Percentiles rank a stretch among this genome's conserved stretches.
These are phyloP conservation scores for Boloria selene DNA, from an alignment of 2,888 invertebrate species.

Conservation along the genomic window DNA sequence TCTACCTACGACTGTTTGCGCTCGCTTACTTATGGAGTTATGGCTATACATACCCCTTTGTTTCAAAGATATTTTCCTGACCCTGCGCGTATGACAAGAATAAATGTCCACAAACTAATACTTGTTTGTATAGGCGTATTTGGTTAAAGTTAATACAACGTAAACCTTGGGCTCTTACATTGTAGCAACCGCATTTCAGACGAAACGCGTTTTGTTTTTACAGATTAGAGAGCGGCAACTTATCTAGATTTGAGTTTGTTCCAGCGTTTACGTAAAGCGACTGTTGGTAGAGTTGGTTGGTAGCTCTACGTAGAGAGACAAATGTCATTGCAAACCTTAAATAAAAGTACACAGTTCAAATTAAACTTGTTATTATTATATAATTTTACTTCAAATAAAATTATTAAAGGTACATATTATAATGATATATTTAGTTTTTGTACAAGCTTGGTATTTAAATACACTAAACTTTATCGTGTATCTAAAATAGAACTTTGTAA, in stretches of 20 bases:
- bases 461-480: too few species aligned
- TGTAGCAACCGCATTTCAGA: slow-evolving; percentile 23
- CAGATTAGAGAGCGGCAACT: slow-evolving; percentile 22
- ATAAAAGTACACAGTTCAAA: too few species aligned
- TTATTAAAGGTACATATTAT: too few species aligned
- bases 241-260: slow-evolving; percentile 29
- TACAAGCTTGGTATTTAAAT: too few species aligned
- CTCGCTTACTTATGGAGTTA: slow-evolving; percentile 31
- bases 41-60: slow-evolving; percentile 30
- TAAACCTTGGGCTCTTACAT: slow-evolving; percentile 30
- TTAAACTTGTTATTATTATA: too few species aligned
- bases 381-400: too few species aligned
- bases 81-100: slow-evolving; percentile 40
- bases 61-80: slow-evolving; percentile 37
- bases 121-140: slow-evolving; percentile 43
- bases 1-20: slow-evolving; percentile 30
- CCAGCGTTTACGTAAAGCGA: slow-evolving; percentile 13
- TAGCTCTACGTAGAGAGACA: too few species aligned
- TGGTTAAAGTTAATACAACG: slow-evolving; percentile 40
- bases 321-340: neutral
- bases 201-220: slow-evolving; percentile 25
- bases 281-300: slow-evolving; percentile 2
- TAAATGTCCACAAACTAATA: slow-evolving; percentile 41
- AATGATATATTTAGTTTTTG: too few species aligned
- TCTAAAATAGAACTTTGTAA: too few species aligned